These are phyloP conservation scores for Phyllostomus hastatus DNA, from an alignment of 2,113 vertebrate species.

Conservation along the genomic window DNA sequence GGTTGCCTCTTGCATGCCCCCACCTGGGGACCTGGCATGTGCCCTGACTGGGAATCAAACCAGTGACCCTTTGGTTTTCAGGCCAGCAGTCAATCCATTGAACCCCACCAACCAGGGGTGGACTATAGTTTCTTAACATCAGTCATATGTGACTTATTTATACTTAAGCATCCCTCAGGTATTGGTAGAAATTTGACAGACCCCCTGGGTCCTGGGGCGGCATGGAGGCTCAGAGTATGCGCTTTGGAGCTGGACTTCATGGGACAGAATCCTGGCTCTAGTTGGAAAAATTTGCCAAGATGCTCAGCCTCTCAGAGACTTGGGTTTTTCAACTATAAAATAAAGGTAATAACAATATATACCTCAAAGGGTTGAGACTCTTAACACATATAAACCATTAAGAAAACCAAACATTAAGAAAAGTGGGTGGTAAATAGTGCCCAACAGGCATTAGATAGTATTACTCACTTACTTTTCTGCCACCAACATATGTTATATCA, in stretches of 20 bases:
- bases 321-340: neutral
- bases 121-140: neutral
- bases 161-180: neutral
- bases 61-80: too few relatives aligned
- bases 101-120: too few relatives aligned
- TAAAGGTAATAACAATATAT: neutral
- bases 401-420: neutral
- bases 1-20: too few relatives aligned
- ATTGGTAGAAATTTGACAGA: neutral
- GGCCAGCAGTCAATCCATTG: too few relatives aligned
- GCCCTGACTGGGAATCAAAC: too few relatives aligned
- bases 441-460: neutral
- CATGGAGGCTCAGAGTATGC: neutral
- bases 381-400: neutral
- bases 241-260: neutral
- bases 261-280: neutral
- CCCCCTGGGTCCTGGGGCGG: neutral
- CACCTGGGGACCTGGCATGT: too few relatives aligned
- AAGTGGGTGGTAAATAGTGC: fast-evolving
- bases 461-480: neutral
- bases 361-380: neutral
- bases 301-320: neutral
- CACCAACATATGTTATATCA: neutral
- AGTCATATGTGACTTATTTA: neutral
- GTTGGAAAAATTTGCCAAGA: neutral